Base-by-base conservation (phyloP, 1,140 invertebrate species). In the Anastatus disparis region DNA sequence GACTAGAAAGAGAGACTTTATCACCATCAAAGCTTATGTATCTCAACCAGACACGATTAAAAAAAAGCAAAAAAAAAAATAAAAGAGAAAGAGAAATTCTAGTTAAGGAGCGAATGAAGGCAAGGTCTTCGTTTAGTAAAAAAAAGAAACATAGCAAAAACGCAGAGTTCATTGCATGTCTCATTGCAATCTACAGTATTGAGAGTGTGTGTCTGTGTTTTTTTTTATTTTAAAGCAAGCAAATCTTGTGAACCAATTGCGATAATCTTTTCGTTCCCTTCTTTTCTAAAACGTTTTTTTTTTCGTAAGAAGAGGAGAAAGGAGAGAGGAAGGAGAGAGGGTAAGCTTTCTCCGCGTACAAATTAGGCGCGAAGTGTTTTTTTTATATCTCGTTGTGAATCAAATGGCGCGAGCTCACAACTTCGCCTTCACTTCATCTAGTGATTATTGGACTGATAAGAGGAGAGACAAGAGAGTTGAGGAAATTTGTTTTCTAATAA, bases 131-230 rank as follows among this genome's bases (percentile, higher is more conserved):
- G 10, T 24, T n/a, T n/a, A 12, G 42, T 15, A 44, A 44, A 44
- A 44, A 44, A 13, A n/a, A 44, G 15, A 13, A 15, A 12, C 6
- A 44, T 44, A n/a, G n/a, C 3, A n/a, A 3, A 44, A 22, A 15
- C 52, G 35, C 24, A 31, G 22, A 52, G 9, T 13, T 26, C n/a
- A 70, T 85, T 78, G 83, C 82, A 85, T 84, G 84, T 84, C 81
- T 82, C 79, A 79, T 84, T 82, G 82, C 81, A 84, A 84, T 85
- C 79, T 82, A 77, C 78, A 77, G 78, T 83, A 81, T 84, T 78
- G 79, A 82, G 80, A 82, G 82, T 82, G 81, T n/a, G n/a, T 82
- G 44, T 44, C 26, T 56, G 53, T 35, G 17, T 58, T 42, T 48
- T 61, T 38, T 67, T 35, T 61, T 35, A 77, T 76, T n/a, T n/a